These are phyloP conservation scores for Pachyrhynchus sulphureomaculatus DNA, from an alignment of 1,140 invertebrate genomes.

Conservation along the genomic window DNA sequence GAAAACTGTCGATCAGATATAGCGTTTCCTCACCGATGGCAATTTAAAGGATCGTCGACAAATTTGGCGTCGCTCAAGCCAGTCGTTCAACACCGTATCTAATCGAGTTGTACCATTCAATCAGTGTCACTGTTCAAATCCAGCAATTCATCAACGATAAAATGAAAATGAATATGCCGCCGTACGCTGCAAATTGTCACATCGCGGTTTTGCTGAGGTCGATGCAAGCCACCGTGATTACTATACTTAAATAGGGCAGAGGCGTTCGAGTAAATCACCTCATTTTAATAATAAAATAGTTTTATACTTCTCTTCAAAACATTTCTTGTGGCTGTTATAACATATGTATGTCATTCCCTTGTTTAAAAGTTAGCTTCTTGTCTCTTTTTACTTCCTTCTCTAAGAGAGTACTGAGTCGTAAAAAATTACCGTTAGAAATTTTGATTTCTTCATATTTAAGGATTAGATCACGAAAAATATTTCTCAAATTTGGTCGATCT, in stretches of 20 bases:
- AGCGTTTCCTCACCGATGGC: constrained; percentile 18
- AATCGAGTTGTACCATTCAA: constrained; percentile 46
- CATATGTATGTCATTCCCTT: too few species aligned
- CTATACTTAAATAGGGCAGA: constrained; percentile 19
- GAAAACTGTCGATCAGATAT: constrained; percentile 20
- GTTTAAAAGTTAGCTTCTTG: too few species aligned
- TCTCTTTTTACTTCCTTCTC: too few species aligned
- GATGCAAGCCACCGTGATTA: constrained; percentile 27
- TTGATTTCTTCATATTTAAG: too few species aligned
- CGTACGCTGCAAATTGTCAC: constrained; percentile 38
- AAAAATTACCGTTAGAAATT: too few species aligned
- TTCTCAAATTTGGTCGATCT: too few species aligned
- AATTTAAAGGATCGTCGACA: constrained; percentile 38
- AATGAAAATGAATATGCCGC: constrained; percentile 44
- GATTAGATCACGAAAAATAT: too few species aligned
- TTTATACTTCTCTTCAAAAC: too few species aligned
- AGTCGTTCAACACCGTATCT: constrained; percentile 43
- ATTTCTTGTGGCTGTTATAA: too few species aligned
- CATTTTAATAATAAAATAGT: too few species aligned
- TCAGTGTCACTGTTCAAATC: constrained; percentile 46
- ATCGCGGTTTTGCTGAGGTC: constrained; percentile 35
- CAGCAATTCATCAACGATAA: constrained; percentile 45
- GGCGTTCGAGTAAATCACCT: not conserved
- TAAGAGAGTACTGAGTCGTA: too few species aligned
- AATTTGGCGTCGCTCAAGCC: constrained; percentile 43